Base-by-base conservation (phyloP, 2,113 vertebrate genomes). In the Ochotona princeps region DNA sequence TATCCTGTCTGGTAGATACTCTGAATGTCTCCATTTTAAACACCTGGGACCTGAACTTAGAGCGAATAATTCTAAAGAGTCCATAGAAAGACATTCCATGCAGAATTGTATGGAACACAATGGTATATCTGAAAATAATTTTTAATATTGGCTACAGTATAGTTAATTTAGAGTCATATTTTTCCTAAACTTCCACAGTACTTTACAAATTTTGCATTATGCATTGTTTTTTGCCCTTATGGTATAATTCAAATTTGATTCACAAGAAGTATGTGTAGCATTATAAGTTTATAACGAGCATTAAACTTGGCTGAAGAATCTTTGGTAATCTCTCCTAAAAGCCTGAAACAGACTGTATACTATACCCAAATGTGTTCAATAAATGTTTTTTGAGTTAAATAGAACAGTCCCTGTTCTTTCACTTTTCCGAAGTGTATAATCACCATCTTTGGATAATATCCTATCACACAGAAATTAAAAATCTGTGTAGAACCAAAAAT, bases 191-290 rank as follows among this genome's bases (percentile, higher is more conserved):
- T 69, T 83, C 57, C 23, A 89, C 1, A 73, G 11, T 57, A 5
- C 18, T 57, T 57, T 57, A 14, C 17, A 20, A 14, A 32, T 13
- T 75, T 91, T 80, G 32, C 35, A 51, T 7, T 69, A 32, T 70
- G 87, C 69, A 57, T 49, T 8, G 21, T 30, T 23, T 17, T 57
- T 61, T 81, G 30, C 7, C 38, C 47, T 26, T 72, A 60, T 51
- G 44, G 9, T 74, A 28, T 60, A 81, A 84, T 38, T 95, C 87
- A 84, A 83, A 61, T 6, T 30, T 35, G 30, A 54, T 93, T 75
- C 23, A 80, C 12, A 84, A 32, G 44, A 93, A 91, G 30, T 30
- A 84, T 18, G 11, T 83, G 0, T 28, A 86, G 7, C 15, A 75
- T 38, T 72, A 2, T 44, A 79, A 60, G n/a, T 32, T 79, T 85